A percentile compares a stretch with the other conserved stretches of the same genome.
Conservation (phyloP, 2,888 invertebrate genomes). For the Capitulum mitella region DNA sequence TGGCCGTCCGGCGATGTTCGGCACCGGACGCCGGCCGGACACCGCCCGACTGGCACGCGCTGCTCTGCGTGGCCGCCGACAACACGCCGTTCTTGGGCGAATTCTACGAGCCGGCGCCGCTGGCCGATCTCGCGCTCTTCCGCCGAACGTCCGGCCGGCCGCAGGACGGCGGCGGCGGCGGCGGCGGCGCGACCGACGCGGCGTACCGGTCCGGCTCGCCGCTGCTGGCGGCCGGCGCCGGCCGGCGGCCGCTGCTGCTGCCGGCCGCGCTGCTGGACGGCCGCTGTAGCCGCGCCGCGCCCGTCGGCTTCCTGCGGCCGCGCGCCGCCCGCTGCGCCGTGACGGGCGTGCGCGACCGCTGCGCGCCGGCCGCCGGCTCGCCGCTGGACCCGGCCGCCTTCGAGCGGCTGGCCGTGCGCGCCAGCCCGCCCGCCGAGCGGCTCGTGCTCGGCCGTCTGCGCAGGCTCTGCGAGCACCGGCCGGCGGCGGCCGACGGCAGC, state of each 20-base stretch:
- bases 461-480: not conserved
- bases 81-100: not conserved
- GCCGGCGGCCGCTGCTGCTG: not conserved
- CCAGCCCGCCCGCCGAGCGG: not conserved
- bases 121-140: not conserved
- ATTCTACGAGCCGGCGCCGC: not conserved
- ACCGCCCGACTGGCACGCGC: not conserved
- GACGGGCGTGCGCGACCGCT: not conserved
- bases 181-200: not conserved
- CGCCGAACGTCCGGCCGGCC: not conserved
- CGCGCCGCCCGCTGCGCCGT: not conserved
- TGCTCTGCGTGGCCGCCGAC: not conserved
- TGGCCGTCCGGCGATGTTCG: not conserved
- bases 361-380: not conserved
- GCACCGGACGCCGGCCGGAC: not conserved
- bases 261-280: not conserved
- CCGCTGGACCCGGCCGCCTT: not conserved
- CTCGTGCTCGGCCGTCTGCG: not conserved
- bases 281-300: not conserved
- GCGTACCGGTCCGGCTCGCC: not conserved
- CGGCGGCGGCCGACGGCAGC: not conserved
- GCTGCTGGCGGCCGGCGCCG: not conserved
- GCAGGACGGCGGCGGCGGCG: not conserved
- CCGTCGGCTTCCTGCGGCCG: not conserved
- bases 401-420: not conserved